A percentile compares a stretch with the other conserved stretches of the same genome.
phyloP scores from a whole-genome alignment of 2,888 invertebrate genomes.

The Gortyna flavago region DNA sequence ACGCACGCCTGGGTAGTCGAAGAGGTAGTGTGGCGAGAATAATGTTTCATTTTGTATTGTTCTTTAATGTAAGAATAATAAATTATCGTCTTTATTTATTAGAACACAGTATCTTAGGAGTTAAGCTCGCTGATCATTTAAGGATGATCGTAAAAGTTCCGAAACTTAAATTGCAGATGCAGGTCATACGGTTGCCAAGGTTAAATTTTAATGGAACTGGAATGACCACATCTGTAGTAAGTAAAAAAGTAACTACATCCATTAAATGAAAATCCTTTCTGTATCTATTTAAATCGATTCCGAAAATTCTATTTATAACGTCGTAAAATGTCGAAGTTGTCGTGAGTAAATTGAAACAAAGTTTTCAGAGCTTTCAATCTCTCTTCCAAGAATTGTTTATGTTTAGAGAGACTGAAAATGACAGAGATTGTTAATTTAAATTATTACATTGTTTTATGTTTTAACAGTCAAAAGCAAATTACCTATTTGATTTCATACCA shows the following conservation, averaged over 20 bases:
- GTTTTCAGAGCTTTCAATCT: neutral
- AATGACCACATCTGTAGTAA: neutral
- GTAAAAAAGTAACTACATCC: neutral
- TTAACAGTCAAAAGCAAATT: neutral
- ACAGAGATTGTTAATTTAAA: neutral
- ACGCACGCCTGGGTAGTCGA: constrained; percentile 55
- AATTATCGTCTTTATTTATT: neutral
- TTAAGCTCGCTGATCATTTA: neutral
- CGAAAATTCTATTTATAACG: neutral
- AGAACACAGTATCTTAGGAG: neutral
- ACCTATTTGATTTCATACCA: too few species aligned
- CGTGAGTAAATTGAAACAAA: neutral
- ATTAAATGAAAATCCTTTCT: too few species aligned
- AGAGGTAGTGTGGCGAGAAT: constrained; percentile 22
- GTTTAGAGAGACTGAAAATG: too few species aligned
- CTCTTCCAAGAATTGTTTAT: neutral
- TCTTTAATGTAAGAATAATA: neutral
- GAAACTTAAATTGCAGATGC: neutral
- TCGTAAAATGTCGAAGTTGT: neutral
- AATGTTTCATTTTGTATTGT: neutral
- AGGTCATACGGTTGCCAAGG: neutral
- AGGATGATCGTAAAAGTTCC: neutral
- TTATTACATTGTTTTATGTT: neutral
- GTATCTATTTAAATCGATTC: neutral
- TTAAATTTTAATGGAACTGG: neutral